Percentiles rank a stretch among this genome's conserved stretches.
These are phyloP conservation scores for Zosterops japonicus DNA, from an alignment of 2,113 vertebrate genomes.

Conservation along the genomic window DNA sequence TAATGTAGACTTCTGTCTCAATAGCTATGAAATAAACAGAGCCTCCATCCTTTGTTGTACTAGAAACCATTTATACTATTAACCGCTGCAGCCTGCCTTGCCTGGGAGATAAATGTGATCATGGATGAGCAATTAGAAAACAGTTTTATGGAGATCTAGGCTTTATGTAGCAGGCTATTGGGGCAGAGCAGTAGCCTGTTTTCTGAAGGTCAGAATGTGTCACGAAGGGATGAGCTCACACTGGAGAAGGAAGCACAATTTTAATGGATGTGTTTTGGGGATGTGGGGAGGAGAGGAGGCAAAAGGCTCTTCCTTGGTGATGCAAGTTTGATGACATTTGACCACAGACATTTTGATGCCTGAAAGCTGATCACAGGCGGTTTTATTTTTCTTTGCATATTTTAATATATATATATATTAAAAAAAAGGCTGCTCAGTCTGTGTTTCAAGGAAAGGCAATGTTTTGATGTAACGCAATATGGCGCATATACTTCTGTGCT, in stretches of 20 bases:
- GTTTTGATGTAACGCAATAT: not conserved
- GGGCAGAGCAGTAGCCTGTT: not conserved
- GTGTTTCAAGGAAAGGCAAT: not conserved
- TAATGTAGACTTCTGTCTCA: not conserved
- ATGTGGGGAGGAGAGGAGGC: not conserved
- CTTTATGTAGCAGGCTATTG: not conserved
- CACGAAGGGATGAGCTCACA: not conserved
- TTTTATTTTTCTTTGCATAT: not conserved
- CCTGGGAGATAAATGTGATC: constrained; percentile 23
- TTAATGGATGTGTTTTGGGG: not conserved
- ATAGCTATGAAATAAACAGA: constrained; percentile 7
- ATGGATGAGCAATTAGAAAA: constrained; percentile 20
- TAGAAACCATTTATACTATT: not conserved
- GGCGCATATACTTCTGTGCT: not conserved
- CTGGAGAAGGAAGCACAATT: not conserved
- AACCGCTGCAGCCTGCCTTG: not conserved
- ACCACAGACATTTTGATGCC: constrained; percentile 2
- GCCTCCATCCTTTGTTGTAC: not conserved
- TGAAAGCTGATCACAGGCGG: not conserved
- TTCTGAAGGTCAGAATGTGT: not conserved
- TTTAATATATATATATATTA: not conserved
- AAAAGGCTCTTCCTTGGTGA: not conserved
- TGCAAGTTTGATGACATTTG: constrained; percentile 32
- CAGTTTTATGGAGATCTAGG: not conserved
- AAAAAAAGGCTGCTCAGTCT: not conserved